A percentile compares a stretch with the other conserved stretches of the same genome.
phyloP scores from a whole-genome alignment of 2,113 vertebrate genomes.

The Caranx melampygus region DNA sequence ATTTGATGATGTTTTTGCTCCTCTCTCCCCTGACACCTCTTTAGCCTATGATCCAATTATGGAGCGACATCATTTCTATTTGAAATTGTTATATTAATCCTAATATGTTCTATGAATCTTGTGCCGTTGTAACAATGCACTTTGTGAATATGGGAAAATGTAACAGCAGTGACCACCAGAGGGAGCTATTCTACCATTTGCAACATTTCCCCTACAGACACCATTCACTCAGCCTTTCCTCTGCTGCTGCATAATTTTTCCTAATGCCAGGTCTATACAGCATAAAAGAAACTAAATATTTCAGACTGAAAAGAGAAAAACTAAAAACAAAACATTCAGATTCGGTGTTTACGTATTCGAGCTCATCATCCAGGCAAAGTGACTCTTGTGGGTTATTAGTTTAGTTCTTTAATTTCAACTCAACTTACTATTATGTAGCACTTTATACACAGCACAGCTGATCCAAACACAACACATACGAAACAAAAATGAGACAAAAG shows the following conservation, averaged over 20 bases:
- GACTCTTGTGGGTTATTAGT: not conserved
- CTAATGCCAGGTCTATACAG: too few species aligned
- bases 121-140: not conserved
- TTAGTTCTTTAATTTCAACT: not conserved
- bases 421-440: too few species aligned
- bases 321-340: not conserved
- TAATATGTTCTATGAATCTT: too few species aligned
- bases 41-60: not conserved
- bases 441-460: too few species aligned
- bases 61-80: not conserved
- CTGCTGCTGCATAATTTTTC: not conserved
- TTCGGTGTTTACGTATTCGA: too few species aligned
- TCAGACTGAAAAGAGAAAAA: not conserved
- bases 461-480: too few species aligned
- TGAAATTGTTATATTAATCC: too few species aligned
- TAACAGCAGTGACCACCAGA: constrained; percentile 46
- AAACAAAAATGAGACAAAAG: too few species aligned
- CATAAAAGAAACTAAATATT: not conserved
- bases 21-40: too few species aligned
- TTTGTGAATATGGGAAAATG: not conserved
- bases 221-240: not conserved
- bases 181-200: constrained; percentile 41
- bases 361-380: too few species aligned
- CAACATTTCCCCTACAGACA: not conserved
- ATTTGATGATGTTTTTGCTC: too few species aligned